Percentiles rank a stretch among this genome's conserved stretches.
These are phyloP conservation scores for Dilophus febrilis DNA, from an alignment of 2,888 invertebrate genomes.

Conservation along the genomic window DNA sequence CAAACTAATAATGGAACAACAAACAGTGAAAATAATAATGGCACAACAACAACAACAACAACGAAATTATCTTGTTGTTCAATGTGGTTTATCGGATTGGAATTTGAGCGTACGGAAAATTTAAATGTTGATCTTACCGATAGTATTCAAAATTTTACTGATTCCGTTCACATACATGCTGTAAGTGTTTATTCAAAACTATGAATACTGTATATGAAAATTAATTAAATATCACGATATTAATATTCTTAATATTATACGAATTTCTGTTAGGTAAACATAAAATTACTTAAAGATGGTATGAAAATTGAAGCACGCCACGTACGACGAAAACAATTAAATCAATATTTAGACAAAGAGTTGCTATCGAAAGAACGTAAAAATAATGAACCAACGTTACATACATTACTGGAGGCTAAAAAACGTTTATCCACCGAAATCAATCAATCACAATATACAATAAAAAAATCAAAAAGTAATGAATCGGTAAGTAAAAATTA, in stretches of 20 bases:
- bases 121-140: constrained; percentile 84
- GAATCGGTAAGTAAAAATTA: constrained; percentile 1
- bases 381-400: constrained; percentile 32
- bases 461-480: constrained; percentile 1
- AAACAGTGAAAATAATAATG: constrained; percentile 29
- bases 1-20: neutral
- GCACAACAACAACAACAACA: constrained; percentile 18
- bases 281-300: constrained; percentile 48
- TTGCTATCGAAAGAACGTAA: constrained; percentile 56
- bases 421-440: constrained; percentile 26
- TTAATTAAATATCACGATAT: no score
- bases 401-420: constrained; percentile 23
- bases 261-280: constrained; percentile 31
- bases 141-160: constrained; percentile 82
- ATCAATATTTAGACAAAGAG: constrained; percentile 52
- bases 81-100: constrained; percentile 96
- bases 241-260: neutral
- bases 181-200: constrained; percentile 32
- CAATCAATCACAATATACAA: neutral
- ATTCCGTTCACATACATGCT: constrained; percentile 67
- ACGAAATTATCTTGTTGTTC: constrained; percentile 43
- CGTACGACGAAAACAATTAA: constrained; percentile 63
- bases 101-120: constrained; percentile 75
- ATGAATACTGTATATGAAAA: neutral
- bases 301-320: constrained; percentile 75